Evolutionary conservation across 2,797 vertebrate genomes (phyloP), one percentile per base, ranked within the genome.

Genomic region (Pangasius larnaudii): DNA sequence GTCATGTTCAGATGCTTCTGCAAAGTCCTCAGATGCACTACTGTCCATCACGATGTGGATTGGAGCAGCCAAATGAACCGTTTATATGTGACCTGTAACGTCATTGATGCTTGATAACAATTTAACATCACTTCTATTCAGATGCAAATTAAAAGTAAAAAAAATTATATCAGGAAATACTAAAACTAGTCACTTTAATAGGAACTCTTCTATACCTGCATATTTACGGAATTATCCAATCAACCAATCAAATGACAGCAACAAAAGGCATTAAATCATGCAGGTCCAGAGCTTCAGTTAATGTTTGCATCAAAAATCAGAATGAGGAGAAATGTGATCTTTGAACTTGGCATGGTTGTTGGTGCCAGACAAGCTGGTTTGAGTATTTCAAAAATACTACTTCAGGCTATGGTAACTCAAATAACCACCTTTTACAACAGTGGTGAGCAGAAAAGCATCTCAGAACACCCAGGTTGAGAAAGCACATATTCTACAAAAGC

Each of bases 61-160:
- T 19, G 7, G 8, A 39, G 22, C 8, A n/a, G 27, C 58, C 74
- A 27, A 75, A 80, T 16, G 2, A 24, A 18, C 5, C 1, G 11
- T 27, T 49, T 77, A n/a, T 42, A 83, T 14, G 14, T 24, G 83
- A 53, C 65, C 82, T 84, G 82, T 33, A 84, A 56, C 42, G 71
- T n/a, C n/a, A n/a, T 42, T 46, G 46, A 71, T 49, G 51, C 49
- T 53, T 33, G 1, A 36, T 19, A 33, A 84, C 19, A 24, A 56
- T 65, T 65, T 6, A 63, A 59, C 53, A 16, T 39, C 0, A 39
- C 22, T 4, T 24, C 7, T 71, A 39, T 22, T 71, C 33, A 39
- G 18, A 36, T 56, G 18, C 42, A 49, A 27, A 77, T 46, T n/a
- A 77, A 77, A 75, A 42, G 19, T 22, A 22, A 74, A 74, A 74